Conservation (phyloP, 2,797 vertebrate species). For the Epinephelus malabaricus region DNA sequence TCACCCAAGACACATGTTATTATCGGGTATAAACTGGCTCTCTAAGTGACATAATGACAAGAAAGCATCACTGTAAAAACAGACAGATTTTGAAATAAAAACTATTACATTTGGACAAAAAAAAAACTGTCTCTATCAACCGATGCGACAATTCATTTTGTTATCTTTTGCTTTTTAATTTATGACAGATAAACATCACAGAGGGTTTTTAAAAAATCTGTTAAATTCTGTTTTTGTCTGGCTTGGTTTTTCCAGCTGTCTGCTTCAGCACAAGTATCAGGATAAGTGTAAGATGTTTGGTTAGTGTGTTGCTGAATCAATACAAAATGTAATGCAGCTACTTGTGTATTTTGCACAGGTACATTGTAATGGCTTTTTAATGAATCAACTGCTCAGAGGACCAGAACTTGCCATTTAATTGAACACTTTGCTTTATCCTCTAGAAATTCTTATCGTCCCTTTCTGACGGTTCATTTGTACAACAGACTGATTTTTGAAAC, state of each 20-base stretch:
- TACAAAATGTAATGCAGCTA: not conserved
- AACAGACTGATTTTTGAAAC: not conserved
- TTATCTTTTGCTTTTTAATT: too few relatives aligned
- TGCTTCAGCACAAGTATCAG: not conserved
- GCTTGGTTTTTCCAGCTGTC: too few relatives aligned
- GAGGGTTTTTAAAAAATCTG: not conserved
- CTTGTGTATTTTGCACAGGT: not conserved
- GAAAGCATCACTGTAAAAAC: not conserved
- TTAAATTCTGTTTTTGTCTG: not conserved
- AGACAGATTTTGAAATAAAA: not conserved
- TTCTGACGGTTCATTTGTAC: conserved; percentile 1
- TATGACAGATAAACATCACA: not conserved
- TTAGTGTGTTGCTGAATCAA: not conserved
- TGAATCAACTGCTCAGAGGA: not conserved
- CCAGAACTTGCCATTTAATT: conserved; percentile 3
- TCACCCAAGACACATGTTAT: too few relatives aligned
- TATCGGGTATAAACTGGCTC: too few relatives aligned
- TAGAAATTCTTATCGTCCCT: not conserved
- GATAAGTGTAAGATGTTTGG: not conserved
- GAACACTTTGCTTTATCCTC: conserved; percentile 1
- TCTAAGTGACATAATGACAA: not conserved
- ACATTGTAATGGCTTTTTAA: not conserved
- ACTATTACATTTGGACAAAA: not conserved
- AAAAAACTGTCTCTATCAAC: not conserved
- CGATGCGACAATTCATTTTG: too few relatives aligned